Evolutionary conservation across 2,113 vertebrate species (phyloP), one percentile per base, ranked within the genome.

Genomic region (Lamprologus lemairii): DNA sequence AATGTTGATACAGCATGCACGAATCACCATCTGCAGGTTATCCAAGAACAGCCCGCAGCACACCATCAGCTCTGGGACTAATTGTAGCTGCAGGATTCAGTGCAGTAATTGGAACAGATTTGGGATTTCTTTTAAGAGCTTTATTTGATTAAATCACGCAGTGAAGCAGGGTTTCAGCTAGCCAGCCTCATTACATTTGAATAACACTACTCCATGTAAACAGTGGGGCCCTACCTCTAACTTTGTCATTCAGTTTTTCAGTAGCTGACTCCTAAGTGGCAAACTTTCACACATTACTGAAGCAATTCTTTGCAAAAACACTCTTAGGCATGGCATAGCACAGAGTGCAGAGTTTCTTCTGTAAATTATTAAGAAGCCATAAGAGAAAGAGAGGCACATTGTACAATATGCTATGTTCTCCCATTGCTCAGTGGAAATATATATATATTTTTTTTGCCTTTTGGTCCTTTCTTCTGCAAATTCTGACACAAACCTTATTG

Each of bases 141-240:
- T 88, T 78, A 81, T 91, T 91, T 83, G 73, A 60, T 82, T 80
- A 88, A 92, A 88, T 93, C 91, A 92, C 31, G 45, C 33, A 12
- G 49, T 13, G 26, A 58, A 79, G 63, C 49, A 65, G 55, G 60
- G 53, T 55, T 82, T 63, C 47, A 71, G 85, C 79, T 73, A 82
- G n/a, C 12, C 40, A 89, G 86, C 51, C 88, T 88, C 60, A 73
- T 89, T 90, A 87, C 42, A 84, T 84, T 37, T 87, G 47, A 84
- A 90, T 92, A 89, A 89, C 90, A 65, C 73, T 17, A 37, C 58
- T 83, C 80, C 33, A 81, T 93, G 91, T 79, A 91, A 83, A 82
- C 75, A 86, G 10, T 17, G 10, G 7, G 45, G 51, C 21, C 47
- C 37, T 31, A 54, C 49, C 37, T 82, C 37, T 49, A 23, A 88